Evolutionary conservation across 2,888 invertebrate genomes (phyloP).

Genomic region (Dryomyza anilis): DNA sequence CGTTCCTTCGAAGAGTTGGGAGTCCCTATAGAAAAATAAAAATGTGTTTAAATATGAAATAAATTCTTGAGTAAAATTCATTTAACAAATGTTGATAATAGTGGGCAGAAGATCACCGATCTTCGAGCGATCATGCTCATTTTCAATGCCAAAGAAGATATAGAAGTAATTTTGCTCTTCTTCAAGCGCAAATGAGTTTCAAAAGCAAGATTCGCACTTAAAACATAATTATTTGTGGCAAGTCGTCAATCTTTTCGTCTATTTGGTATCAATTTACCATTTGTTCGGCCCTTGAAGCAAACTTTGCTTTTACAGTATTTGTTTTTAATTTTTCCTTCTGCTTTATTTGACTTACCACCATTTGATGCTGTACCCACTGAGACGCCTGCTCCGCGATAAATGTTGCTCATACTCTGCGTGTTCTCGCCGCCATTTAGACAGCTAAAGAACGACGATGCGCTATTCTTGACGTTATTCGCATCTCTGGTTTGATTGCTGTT

Average conservation of each 20-base stretch:
- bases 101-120: too few species aligned
- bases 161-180: too few species aligned
- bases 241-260: too few species aligned
- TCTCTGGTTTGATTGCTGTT: slow-evolving; percentile 36
- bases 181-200: too few species aligned
- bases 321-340: too few species aligned
- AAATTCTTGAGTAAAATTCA: not conserved
- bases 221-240: too few species aligned
- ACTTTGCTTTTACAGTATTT: not conserved
- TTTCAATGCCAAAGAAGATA: too few species aligned
- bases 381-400: slow-evolving; percentile 54
- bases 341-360: not conserved
- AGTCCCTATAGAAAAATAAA: slow-evolving; percentile 16
- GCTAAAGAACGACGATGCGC: slow-evolving; percentile 60
- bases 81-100: not conserved
- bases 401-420: slow-evolving; percentile 61
- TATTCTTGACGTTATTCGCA: slow-evolving; percentile 55
- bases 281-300: not conserved
- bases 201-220: too few species aligned
- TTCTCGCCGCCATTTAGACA: slow-evolving; percentile 61
- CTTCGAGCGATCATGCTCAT: too few species aligned
- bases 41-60: not conserved
- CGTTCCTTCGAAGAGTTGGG: slow-evolving; percentile 46
- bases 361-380: slow-evolving; percentile 15
- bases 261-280: too few species aligned